Base-by-base conservation (phyloP, 2,888 invertebrate species). In the Zootermopsis nevadensis region DNA sequence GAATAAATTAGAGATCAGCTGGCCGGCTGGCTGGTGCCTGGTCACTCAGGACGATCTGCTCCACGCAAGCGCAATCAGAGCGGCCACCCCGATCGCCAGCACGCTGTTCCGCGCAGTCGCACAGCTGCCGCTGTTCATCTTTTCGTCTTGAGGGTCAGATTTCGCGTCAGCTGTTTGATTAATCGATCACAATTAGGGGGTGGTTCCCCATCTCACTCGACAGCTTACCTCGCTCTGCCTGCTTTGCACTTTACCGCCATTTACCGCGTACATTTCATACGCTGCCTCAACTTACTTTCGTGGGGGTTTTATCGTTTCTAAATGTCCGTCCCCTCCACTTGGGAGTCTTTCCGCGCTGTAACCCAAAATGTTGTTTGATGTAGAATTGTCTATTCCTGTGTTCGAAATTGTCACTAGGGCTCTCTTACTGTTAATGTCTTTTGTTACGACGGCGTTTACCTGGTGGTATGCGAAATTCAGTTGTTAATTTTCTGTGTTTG, bases 391-490 rank as follows among this genome's bases (percentile, higher is more conserved):
- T 74, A n/a, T 74, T n/a, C 38, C 22, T 74, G 38, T 35, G 8
- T n/a, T n/a, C 6, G n/a, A 38, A 74, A 74, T 6, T n/a, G 15
- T 35, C 74, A 74, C 74, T 74, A 74, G 35, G 33, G 24, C 38
- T 1, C 22, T 74, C 10, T 8, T 38, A 33, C 22, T n/a, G 27
- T 79, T 66, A 79, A 79, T 33, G 27, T 30, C n/a, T 60, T 6
- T 79, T 35, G n/a, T 31, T 79, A 60, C 79, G 79, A 66, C 30
- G 33, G 27, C 79, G 79, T 60, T 79, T 79, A 79, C 79, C 79
- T 79, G 66, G 30, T 79, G 55, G 24, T 79, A 30, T 66, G 31
- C 38, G 79, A 60, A 79, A 79, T 79, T 79, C 38, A 42, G 31
- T 22, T 74, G 38, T 74, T 74, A 74, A 42, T 60, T 60, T 60